These are phyloP conservation scores for Toxotes jaculatrix DNA, from an alignment of 2,113 vertebrate species.

Conservation along the genomic window DNA sequence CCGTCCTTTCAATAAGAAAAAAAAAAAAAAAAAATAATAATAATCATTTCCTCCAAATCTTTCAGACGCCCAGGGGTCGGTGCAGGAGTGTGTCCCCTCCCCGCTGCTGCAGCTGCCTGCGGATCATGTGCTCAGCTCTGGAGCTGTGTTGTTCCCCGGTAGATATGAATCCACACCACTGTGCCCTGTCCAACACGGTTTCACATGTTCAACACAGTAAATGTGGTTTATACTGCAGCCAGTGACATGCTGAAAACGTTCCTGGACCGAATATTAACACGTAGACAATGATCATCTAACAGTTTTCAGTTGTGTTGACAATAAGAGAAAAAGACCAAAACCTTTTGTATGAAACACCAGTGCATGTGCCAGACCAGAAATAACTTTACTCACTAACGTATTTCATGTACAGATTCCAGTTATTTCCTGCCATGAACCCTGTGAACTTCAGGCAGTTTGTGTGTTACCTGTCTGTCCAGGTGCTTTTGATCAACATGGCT, in stretches of 20 bases:
- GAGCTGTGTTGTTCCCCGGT: slow-evolving; percentile 82
- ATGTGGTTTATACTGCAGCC: too few relatives aligned
- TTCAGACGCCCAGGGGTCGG: slow-evolving; percentile 61
- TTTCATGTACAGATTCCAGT: too few relatives aligned
- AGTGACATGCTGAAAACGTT: background rate
- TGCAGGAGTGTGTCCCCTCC: slow-evolving; percentile 21
- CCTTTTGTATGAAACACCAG: background rate
- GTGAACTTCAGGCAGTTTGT: background rate
- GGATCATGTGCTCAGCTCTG: slow-evolving; percentile 81
- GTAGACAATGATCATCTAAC: background rate
- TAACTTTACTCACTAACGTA: too few relatives aligned
- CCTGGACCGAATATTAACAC: too few relatives aligned
- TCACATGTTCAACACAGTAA: too few relatives aligned
- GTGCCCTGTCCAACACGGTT: background rate
- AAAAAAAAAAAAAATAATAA: background rate
- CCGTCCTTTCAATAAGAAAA: slow-evolving; percentile 30
- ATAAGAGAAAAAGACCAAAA: background rate
- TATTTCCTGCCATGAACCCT: background rate
- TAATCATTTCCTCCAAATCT: slow-evolving; percentile 21
- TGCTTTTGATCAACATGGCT: slow-evolving; percentile 83
- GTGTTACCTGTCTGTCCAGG: slow-evolving; percentile 59
- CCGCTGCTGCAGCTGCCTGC: slow-evolving; percentile 66
- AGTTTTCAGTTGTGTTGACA: background rate
- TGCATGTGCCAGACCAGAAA: background rate
- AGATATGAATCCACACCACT: background rate